phyloP scores from a whole-genome alignment of 1,140 invertebrate genomes.

The Orchesella cincta region DNA sequence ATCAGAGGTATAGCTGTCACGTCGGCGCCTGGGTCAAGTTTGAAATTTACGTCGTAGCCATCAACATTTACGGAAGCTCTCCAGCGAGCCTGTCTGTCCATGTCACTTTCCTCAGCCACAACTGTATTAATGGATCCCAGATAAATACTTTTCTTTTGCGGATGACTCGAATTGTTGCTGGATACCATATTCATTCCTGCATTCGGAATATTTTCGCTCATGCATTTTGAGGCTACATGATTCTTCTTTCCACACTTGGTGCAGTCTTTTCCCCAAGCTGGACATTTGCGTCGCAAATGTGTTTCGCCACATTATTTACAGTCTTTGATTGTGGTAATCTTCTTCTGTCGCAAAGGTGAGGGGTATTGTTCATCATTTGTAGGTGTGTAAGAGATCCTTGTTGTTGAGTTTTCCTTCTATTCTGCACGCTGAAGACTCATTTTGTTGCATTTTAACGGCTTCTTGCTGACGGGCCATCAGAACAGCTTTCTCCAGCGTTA shows the following conservation, averaged over 20 bases:
- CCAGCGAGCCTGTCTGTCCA: not conserved
- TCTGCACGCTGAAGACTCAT: not conserved
- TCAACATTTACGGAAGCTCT: not conserved
- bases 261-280: not conserved
- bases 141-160: not conserved
- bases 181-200: not conserved
- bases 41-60: not conserved
- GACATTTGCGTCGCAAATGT: not conserved
- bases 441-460: slow-evolving; percentile 41
- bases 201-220: not conserved
- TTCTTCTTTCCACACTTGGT: not conserved
- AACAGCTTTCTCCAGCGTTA: slow-evolving; percentile 52
- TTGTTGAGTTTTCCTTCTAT: not conserved
- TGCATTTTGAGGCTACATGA: slow-evolving; percentile 24
- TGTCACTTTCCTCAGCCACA: not conserved
- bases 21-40: slow-evolving; percentile 36
- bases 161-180: slow-evolving; percentile 6
- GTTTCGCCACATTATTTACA: not conserved
- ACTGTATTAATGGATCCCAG: not conserved
- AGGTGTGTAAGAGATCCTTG: not conserved
- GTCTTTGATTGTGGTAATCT: not conserved
- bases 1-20: slow-evolving; percentile 26
- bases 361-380: not conserved
- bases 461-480: slow-evolving; percentile 49
- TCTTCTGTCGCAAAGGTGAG: not conserved